Conservation (phyloP, 2,888 invertebrate genomes). For the Seladonia tumulorum region DNA sequence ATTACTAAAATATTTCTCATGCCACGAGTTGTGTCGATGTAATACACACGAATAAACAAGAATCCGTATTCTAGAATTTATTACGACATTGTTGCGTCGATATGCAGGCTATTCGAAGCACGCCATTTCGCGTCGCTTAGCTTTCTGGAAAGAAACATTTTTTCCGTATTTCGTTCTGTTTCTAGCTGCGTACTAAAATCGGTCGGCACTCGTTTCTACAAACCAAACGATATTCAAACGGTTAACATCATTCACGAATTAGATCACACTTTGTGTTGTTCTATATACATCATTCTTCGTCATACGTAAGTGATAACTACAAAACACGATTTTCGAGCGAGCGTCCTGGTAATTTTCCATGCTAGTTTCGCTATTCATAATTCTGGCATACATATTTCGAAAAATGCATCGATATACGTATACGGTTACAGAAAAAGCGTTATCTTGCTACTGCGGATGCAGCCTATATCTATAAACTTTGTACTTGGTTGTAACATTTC, state of each 20-base stretch:
- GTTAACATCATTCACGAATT: neutral
- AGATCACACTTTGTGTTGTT: neutral
- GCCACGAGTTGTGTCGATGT: neutral
- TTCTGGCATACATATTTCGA: neutral
- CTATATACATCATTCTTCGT: conserved; percentile 24
- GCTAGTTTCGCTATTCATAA: neutral
- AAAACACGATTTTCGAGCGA: conserved; percentile 4
- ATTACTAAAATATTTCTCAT: conserved; percentile 7
- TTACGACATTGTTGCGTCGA: conserved; percentile 28
- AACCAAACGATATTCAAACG: neutral
- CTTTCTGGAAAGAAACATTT: conserved; percentile 18
- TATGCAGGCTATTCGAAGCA: conserved; percentile 31
- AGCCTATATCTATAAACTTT: conserved; percentile 3
- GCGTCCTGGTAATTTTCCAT: conserved; percentile 55
- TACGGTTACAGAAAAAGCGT: neutral
- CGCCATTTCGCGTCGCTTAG: conserved; percentile 64
- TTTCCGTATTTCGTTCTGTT: neutral
- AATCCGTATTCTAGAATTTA: conserved; percentile 2
- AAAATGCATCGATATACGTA: neutral
- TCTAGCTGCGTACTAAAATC: neutral
- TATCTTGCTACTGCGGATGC: neutral
- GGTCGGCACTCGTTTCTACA: neutral
- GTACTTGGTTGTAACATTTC: conserved; percentile 6
- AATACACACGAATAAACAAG: neutral
- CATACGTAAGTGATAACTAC: conserved; percentile 17